phyloP scores from a whole-genome alignment of 2,797 vertebrate species.

The Nasua narica region DNA sequence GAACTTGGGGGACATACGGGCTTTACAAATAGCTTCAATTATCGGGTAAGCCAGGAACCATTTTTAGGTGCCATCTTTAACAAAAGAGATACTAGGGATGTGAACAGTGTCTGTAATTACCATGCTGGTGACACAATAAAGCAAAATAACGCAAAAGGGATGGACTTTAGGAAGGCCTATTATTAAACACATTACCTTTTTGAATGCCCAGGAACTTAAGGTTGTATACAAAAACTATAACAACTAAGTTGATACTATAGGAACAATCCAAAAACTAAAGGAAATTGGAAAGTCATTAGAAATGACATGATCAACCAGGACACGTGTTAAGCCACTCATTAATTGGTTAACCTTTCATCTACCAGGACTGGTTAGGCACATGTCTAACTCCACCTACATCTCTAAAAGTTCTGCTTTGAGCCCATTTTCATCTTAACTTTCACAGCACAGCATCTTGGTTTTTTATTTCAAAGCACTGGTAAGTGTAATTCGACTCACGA shows the following conservation, averaged over 20 bases:
- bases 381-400: neutral
- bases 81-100: conserved; percentile 68
- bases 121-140: conserved; percentile 56
- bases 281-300: neutral
- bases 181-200: neutral
- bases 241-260: neutral
- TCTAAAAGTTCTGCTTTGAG: neutral
- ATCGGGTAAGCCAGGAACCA: conserved; percentile 56
- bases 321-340: neutral
- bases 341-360: neutral
- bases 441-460: neutral
- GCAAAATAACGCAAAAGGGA: neutral
- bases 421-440: neutral
- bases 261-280: neutral
- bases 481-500: neutral
- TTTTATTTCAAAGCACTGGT: neutral
- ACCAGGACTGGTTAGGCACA: neutral
- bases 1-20: conserved; percentile 44
- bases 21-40: conserved; percentile 65
- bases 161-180: neutral
- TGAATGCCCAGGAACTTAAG: neutral
- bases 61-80: conserved; percentile 70
- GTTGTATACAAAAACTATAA: neutral
- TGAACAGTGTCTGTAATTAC: conserved; percentile 65
- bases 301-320: neutral